These are phyloP conservation scores for Gonioctena quinquepunctata DNA, from an alignment of 1,140 invertebrate genomes.

Conservation along the genomic window DNA sequence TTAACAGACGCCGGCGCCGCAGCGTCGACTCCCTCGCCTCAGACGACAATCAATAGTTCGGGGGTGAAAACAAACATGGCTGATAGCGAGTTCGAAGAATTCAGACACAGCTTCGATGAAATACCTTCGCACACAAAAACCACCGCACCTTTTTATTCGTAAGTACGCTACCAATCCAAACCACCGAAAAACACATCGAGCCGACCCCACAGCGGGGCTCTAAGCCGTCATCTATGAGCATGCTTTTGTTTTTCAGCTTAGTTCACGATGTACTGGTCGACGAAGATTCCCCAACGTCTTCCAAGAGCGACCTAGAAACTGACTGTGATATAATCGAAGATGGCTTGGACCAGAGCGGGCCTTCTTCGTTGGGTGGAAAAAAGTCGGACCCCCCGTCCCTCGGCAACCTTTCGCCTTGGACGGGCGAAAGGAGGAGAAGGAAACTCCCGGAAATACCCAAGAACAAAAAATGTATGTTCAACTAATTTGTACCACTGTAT, in stretches of 20 bases:
- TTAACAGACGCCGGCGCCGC: not conserved
- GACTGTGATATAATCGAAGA: conserved; percentile 53
- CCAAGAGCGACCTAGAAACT: conserved; percentile 66
- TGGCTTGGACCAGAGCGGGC: conserved; percentile 3
- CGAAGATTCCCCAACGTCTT: conserved; percentile 75
- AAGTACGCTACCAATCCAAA: conserved; percentile 54
- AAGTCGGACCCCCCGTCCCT: conserved; percentile 34
- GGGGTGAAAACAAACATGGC: conserved; percentile 69
- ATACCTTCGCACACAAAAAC: conserved; percentile 74
- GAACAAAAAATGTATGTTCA: conserved; percentile 81
- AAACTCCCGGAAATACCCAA: conserved; percentile 87
- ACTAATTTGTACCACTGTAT: too few relatives aligned
- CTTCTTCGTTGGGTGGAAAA: conserved; percentile 9
- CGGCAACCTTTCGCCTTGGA: conserved; percentile 39
- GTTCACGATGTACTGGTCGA: conserved; percentile 78
- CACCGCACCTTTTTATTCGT: conserved; percentile 74
- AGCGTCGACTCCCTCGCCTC: not conserved
- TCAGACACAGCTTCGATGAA: conserved; percentile 82
- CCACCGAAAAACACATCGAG: not conserved
- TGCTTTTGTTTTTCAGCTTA: conserved; percentile 59
- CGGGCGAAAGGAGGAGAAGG: conserved; percentile 70
- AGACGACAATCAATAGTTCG: conserved; percentile 43
- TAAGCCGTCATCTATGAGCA: not conserved
- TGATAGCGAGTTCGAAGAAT: conserved; percentile 90
- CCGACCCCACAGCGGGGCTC: not conserved